Base-by-base conservation (phyloP, 53 echinoderm and acorn worm species). In the Mesocentrotus franciscanus region DNA sequence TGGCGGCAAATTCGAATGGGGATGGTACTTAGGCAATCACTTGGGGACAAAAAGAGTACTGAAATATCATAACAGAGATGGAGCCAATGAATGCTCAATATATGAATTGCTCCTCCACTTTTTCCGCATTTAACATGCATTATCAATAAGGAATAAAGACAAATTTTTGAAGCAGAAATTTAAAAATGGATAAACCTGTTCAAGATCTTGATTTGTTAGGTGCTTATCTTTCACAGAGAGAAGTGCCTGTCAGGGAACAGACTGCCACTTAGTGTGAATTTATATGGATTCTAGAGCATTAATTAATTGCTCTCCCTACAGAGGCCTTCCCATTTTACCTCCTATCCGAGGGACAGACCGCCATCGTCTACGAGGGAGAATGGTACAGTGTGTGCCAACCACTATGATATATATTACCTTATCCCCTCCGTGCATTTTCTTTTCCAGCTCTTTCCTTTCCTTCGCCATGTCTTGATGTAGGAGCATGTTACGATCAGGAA, bases 391-490 rank as follows among this genome's bases (percentile, higher is more conserved):
- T 87, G 87, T 87, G 56, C n/a, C 29, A 87, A 58, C 36, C 58
- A 39, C 58, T 87, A 57, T 8, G 49, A 26, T 55, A 57, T 56
- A 87, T 57, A 87, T 87, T 97, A 97, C 97, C 95, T 98, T 98
- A 83, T 96, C 97, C 85, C 97, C 97, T 89, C 99, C 99, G 94
- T 99, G 99, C 42, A 99, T 99, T 96, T 99, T 99, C 97, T 95
- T 90, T 81, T 98, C 98, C 85, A 98, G 96, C 84, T 98, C 97
- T 71, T 96, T 92, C 62, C 99, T 92, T 60, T 99, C 99, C 95
- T 97, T 97, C 29, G 96, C 96, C 99, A 99, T 99, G 95, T 99
- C 99, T 68, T 99, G 98, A 59, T 99, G 99, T 29, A 99, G 96
- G 66, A 98, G 95, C 96, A 97, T 96, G 95, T 99, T 98, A 17